Evolutionary conservation across 1,140 invertebrate genomes (phyloP), one percentile per base, ranked within the genome.

Genomic region (Asobara japonica): DNA sequence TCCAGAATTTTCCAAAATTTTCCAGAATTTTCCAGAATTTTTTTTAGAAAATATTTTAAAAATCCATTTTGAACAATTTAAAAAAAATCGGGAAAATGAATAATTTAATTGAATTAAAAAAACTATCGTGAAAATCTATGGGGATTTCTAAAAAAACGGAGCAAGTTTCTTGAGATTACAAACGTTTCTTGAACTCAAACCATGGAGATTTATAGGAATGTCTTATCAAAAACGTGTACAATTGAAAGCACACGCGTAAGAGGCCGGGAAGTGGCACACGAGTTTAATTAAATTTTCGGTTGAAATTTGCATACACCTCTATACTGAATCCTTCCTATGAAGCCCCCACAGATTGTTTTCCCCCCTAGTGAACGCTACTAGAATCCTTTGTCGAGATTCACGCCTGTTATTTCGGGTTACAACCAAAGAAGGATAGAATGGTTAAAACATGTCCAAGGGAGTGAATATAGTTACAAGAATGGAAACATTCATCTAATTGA

Each of bases 231-330:
- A 56, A 56, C n/a, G 18, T 56, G 22, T 6, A 56, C 20, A 1
- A 56, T 56, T 56, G 51, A 56, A 56, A 56, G 22, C 22, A 56
- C 51, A 56, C 51, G 51, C 11, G 51, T 56, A 27, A 5, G 22
- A 56, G 27, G 3, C 6, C n/a, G n/a, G n/a, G 13, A 18, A 29
- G 65, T 75, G 70, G 61, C 64, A 76, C 73, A 76, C 77, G 79
- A 75, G 81, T 84, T 86, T 86, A 86, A 86, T 86, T 86, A 86
- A 86, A 86, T 86, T 84, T 84, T 84, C 83, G 79, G 77, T 76
- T 41, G 80, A 86, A 62, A 86, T 86, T 86, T 85, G 79, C 85
- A 86, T 86, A 80, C 76, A 82, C 74, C 76, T 79, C 56, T 71
- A 64, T 67, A 66, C 45, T 72, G 70, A 66, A 60, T 72, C 70